Evolutionary conservation across 2,888 invertebrate genomes (phyloP), one percentile per base, ranked within the genome.

Genomic region (Drosophila silvestris): DNA sequence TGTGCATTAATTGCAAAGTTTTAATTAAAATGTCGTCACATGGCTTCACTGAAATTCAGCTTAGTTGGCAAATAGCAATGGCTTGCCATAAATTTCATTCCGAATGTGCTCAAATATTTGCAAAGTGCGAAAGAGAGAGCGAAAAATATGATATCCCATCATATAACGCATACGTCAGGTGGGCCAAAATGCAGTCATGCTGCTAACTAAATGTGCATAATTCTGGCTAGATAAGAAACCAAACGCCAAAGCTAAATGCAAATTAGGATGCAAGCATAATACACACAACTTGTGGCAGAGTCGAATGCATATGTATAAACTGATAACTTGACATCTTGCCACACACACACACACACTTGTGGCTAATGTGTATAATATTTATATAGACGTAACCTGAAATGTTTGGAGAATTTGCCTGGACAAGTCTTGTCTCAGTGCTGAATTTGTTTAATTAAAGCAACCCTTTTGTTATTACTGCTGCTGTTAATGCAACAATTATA

Each of bases 1-100:
- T 41, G 4, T 39, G 37, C 58, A 59, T 57, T 71, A 66, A 67
- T 70, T 73, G 61, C 52, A 68, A 79, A 82, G 80, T 85, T 85
- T 87, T 89, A 85, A 85, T 89, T 85, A 85, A 85, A 85, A 85
- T 77, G 88, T 89, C 88, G 73, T 74, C 85, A 76, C 85, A 57
- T 64, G 47, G 62, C 60, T 14, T 26, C 60, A 57, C 54, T 66
- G 32, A 61, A 58, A 59, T 74, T 28, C 74, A 82, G 65, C 54
- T 60, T 68, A 62, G 74, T 72, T 77, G 81, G 66, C 81, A 88
- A 83, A 88, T 89, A 87, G 77, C 79, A 85, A 73, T 77, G 68
- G 67, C 80, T 84, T 71, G 68, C 77, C 74, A 89, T 89, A 82
- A 89, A 89, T 89, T 77, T 64, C 67, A 73, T 72, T 65, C 53